A percentile compares a stretch with the other conserved stretches of the same genome.
phyloP scores from a whole-genome alignment of 2,113 vertebrate genomes.

The Heterochromis multidens region DNA sequence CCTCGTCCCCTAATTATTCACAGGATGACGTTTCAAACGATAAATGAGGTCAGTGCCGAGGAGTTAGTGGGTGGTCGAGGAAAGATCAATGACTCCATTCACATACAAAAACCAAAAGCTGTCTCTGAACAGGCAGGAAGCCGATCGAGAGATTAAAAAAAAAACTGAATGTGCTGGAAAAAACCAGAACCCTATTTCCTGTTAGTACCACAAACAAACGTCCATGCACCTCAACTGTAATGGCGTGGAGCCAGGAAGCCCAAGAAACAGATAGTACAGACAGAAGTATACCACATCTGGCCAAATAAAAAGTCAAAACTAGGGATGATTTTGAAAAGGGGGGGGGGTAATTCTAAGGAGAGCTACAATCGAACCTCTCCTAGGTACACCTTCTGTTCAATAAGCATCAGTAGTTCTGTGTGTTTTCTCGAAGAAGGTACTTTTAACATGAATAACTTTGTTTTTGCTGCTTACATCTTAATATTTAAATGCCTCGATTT shows the following conservation, averaged over 20 bases:
- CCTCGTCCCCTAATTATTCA: neutral
- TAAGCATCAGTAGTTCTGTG: neutral
- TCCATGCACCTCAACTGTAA: neutral
- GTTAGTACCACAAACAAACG: neutral
- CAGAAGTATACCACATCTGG: accelerated
- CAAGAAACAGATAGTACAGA: neutral
- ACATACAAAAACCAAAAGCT: neutral
- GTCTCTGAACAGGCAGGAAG: neutral
- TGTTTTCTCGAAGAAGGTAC: too few species aligned
- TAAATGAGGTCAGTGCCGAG: neutral
- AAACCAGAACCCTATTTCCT: neutral
- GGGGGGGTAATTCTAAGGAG: too few species aligned
- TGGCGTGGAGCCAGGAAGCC: neutral
- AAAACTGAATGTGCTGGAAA: neutral
- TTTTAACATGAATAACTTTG: accelerated
- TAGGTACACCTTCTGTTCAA: too few species aligned
- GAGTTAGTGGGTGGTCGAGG: neutral
- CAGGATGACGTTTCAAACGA: neutral
- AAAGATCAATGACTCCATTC: neutral
- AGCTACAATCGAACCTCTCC: neutral
- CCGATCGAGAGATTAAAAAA: neutral
- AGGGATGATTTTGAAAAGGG: too few species aligned
- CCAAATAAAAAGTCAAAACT: neutral
- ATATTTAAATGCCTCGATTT: neutral
- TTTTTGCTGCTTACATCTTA: neutral